A percentile compares a stretch with the other conserved stretches of the same genome.
These are phyloP conservation scores for Lasiurus cinereus DNA, from an alignment of 2,113 vertebrate species.

Conservation along the genomic window DNA sequence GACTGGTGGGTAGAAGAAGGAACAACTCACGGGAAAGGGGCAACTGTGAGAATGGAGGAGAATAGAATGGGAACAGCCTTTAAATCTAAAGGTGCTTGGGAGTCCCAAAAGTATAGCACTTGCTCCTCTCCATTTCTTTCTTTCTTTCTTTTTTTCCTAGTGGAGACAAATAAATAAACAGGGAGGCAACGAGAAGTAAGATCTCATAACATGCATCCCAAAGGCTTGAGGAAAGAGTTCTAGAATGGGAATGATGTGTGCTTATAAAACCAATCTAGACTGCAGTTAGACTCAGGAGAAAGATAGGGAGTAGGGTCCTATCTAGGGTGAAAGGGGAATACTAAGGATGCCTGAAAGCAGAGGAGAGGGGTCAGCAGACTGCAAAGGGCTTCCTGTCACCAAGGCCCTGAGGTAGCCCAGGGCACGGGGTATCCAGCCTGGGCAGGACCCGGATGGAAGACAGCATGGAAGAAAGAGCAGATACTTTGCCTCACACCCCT, in stretches of 20 bases:
- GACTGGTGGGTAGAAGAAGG: slow-evolving; percentile 4
- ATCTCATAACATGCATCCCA: slow-evolving; percentile 22
- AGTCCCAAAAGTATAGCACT: slow-evolving; percentile 27
- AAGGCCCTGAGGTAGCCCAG: neutral
- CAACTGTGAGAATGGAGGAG: neutral
- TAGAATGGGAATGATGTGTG: slow-evolving; percentile 7
- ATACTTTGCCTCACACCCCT: neutral
- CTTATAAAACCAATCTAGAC: neutral
- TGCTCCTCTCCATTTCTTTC: neutral
- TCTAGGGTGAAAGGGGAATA: neutral
- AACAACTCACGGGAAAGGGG: slow-evolving; percentile 8
- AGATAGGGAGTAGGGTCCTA: neutral
- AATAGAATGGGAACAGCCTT: slow-evolving; percentile 27
- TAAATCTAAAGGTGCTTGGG: slow-evolving; percentile 58
- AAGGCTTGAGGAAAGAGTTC: slow-evolving; percentile 14
- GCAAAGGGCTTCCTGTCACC: slow-evolving; percentile 9
- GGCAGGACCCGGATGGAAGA: neutral
- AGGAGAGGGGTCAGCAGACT: neutral
- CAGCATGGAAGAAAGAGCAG: neutral
- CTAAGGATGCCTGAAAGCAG: slow-evolving; percentile 15
- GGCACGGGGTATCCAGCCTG: neutral
- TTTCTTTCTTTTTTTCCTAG: neutral
- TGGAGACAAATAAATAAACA: slow-evolving; percentile 17
- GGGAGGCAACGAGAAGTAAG: neutral
- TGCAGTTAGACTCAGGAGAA: neutral